These are phyloP conservation scores for Drosophila limbata DNA, from an alignment of 2,888 invertebrate species.

Conservation along the genomic window DNA sequence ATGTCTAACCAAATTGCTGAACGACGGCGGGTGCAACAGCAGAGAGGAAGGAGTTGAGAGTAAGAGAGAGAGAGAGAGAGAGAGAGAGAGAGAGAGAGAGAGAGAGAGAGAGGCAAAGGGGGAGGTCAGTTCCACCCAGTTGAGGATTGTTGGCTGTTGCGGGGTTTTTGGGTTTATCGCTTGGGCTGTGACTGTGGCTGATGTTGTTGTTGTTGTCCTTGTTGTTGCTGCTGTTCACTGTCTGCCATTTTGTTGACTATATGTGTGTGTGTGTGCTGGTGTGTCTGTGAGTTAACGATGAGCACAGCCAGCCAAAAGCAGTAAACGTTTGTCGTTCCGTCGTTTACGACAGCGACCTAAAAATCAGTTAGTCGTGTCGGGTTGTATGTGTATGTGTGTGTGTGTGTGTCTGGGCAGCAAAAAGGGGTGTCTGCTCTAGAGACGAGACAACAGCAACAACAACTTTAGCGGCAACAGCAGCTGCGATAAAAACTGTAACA, in stretches of 20 bases:
- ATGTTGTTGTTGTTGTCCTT: constrained; percentile 35
- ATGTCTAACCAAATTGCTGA: constrained; percentile 68
- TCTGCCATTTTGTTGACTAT: constrained; percentile 49
- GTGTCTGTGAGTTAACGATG: constrained; percentile 54
- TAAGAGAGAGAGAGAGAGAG: background rate
- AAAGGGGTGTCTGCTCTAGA: constrained; percentile 80
- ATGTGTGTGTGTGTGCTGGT: constrained; percentile 16
- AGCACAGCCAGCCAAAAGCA: constrained; percentile 52
- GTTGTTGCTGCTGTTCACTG: constrained; percentile 41
- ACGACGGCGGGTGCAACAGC: background rate
- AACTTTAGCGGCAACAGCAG: constrained; percentile 46
- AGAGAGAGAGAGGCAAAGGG: background rate
- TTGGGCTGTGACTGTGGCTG: constrained; percentile 38
- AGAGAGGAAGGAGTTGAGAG: background rate
- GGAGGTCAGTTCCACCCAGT: constrained; percentile 15
- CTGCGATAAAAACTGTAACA: constrained; percentile 50
- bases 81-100: background rate
- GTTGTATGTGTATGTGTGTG: constrained; percentile 27
- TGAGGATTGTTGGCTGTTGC: constrained; percentile 34
- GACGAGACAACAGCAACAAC: constrained; percentile 58
- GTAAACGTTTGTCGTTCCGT: constrained; percentile 66
- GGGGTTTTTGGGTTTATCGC: constrained; percentile 42
- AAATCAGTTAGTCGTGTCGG: constrained; percentile 71
- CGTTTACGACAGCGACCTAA: constrained; percentile 80
- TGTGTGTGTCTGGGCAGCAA: constrained; percentile 37